Percentiles rank a stretch among this genome's conserved stretches.
These are phyloP conservation scores for Oedothorax gibbosus DNA, from an alignment of 1,140 invertebrate genomes.

Conservation along the genomic window DNA sequence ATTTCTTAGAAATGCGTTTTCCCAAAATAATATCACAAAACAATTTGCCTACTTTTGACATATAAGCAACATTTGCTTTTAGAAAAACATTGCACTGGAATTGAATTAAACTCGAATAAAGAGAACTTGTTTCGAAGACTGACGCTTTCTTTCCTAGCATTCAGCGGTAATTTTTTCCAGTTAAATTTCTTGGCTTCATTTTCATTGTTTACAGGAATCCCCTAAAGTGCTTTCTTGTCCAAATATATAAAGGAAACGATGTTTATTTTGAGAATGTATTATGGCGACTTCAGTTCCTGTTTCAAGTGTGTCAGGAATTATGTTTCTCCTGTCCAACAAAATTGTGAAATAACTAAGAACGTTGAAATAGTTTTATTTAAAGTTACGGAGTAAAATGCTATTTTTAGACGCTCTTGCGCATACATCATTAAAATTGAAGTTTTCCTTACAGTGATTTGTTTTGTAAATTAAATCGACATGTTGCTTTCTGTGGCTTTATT, in stretches of 20 bases:
- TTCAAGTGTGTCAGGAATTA: no score
- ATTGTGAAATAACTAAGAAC: no score
- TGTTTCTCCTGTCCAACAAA: no score
- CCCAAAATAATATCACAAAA: constrained; percentile 17
- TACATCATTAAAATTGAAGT: no score
- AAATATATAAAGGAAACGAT: no score
- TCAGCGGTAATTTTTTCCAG: constrained; percentile 6
- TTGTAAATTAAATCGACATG: no score
- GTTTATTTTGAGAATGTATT: neutral
- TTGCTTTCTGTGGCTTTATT: no score
- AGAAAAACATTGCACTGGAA: constrained; percentile 12
- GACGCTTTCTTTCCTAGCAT: constrained; percentile 2
- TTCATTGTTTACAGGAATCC: constrained; percentile 1
- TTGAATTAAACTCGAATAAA: constrained; percentile 38
- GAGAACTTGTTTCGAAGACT: neutral
- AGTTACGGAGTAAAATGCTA: no score
- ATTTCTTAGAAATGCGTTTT: neutral
- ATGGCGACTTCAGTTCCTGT: neutral
- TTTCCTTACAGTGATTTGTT: no score
- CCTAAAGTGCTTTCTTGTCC: constrained; percentile 12
- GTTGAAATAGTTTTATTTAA: no score
- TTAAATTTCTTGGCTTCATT: neutral
- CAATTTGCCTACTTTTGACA: constrained; percentile 1
- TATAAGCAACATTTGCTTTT: constrained; percentile 28
- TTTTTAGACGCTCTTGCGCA: no score